A percentile compares a stretch with the other conserved stretches of the same genome.
phyloP scores from a whole-genome alignment of 2,797 vertebrate genomes.

The Lutjanus campechanus region DNA sequence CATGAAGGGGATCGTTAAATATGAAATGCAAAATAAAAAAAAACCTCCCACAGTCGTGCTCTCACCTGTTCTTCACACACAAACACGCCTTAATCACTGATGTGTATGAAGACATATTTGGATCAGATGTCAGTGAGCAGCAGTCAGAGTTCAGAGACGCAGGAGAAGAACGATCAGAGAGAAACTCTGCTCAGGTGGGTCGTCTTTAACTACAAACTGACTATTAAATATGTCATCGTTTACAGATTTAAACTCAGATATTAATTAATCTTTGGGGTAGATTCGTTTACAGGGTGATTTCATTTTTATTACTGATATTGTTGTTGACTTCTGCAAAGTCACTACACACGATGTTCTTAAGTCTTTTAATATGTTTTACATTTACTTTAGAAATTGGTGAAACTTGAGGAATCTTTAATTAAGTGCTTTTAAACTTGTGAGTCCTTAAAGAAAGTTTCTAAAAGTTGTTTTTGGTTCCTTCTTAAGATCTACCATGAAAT shows the following conservation, averaged over 20 bases:
- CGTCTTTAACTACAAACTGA: not conserved
- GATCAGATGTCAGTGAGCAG: not conserved
- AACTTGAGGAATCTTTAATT: not conserved
- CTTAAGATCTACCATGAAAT: too few relatives aligned
- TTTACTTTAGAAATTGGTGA: not conserved
- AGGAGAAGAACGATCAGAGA: not conserved
- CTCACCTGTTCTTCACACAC: not conserved
- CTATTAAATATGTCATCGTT: too few relatives aligned
- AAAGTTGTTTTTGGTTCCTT: too few relatives aligned
- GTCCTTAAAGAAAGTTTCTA: too few relatives aligned
- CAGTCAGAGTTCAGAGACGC: not conserved
- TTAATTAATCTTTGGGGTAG: not conserved
- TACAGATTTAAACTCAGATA: not conserved
- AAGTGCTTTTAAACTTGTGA: too few relatives aligned
- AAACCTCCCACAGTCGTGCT: too few relatives aligned
- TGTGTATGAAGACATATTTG: not conserved
- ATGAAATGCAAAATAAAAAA: not conserved
- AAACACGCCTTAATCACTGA: not conserved
- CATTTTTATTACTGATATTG: too few relatives aligned
- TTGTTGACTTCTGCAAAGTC: not conserved
- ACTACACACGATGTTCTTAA: too few relatives aligned
- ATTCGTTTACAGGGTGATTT: not conserved
- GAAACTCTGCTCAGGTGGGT: conserved; percentile 2
- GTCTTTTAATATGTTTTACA: not conserved
- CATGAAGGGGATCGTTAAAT: not conserved